Evolutionary conservation across 2,797 vertebrate genomes (phyloP).

Genomic region (Sciurus vulgaris): DNA sequence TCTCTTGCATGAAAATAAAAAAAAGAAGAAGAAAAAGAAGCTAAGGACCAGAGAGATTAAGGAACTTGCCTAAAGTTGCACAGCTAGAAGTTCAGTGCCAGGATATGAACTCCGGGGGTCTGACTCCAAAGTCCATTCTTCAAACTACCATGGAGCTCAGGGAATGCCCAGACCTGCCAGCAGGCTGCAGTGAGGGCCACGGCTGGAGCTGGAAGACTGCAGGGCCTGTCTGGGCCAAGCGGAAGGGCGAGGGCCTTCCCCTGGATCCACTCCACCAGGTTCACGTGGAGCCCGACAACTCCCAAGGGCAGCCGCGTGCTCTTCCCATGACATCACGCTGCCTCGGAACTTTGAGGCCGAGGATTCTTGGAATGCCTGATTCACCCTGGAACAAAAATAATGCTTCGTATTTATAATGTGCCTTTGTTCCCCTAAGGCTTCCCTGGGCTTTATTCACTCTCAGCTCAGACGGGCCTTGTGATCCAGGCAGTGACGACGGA

Average conservation of each 20-base stretch:
- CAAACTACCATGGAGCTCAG: accelerated
- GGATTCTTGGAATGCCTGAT: slow-evolving; percentile 82
- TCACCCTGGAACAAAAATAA: slow-evolving; percentile 80
- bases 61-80: neutral
- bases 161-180: neutral
- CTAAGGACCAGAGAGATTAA: slow-evolving; percentile 6
- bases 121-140: neutral
- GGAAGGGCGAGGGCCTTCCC: slow-evolving; percentile 72
- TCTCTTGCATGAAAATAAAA: no score
- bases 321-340: slow-evolving; percentile 77
- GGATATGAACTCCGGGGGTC: neutral
- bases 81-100: neutral
- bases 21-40: neutral
- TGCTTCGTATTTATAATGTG: slow-evolving; percentile 46
- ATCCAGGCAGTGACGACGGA: neutral
- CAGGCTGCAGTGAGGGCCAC: slow-evolving; percentile 53
- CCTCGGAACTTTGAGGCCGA: slow-evolving; percentile 69
- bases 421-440: slow-evolving; percentile 73
- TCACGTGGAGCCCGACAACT: slow-evolving; percentile 53
- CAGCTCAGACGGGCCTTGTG: neutral
- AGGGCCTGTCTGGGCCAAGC: neutral
- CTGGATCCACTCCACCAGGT: slow-evolving; percentile 49
- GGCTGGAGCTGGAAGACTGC: neutral
- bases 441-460: slow-evolving; percentile 32
- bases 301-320: slow-evolving; percentile 51